These are phyloP conservation scores for Ochropacha duplaris DNA, from an alignment of 2,888 invertebrate species.

Conservation along the genomic window DNA sequence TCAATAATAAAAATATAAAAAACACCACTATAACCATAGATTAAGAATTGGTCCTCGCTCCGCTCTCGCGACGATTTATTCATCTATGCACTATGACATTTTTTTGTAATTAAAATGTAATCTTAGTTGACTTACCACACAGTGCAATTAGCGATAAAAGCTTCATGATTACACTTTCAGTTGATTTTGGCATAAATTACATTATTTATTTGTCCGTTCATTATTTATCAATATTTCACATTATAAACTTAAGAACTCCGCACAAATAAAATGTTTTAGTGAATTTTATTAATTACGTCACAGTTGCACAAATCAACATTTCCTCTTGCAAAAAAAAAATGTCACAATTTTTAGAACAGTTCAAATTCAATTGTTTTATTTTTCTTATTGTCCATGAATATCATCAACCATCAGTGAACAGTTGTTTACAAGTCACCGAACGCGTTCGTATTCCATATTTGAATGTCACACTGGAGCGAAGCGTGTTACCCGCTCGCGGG, in stretches of 20 bases:
- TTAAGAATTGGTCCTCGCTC: too few species aligned
- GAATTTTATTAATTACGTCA: slow-evolving; percentile 20
- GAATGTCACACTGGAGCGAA: slow-evolving; percentile 37
- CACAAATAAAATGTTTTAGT: slow-evolving; percentile 13
- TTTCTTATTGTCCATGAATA: slow-evolving; percentile 21
- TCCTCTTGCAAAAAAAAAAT: neutral
- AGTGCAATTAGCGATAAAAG: slow-evolving; percentile 61
- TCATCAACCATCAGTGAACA: slow-evolving; percentile 35
- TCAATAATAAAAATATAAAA: neutral
- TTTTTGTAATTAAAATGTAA: neutral
- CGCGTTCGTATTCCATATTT: slow-evolving; percentile 59
- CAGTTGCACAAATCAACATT: slow-evolving; percentile 26
- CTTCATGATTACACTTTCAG: slow-evolving; percentile 63
- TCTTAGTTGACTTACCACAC: slow-evolving; percentile 62
- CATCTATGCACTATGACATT: too few species aligned
- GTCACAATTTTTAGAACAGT: neutral
- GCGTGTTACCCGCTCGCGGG: slow-evolving; percentile 50
- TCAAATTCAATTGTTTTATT: slow-evolving; percentile 9
- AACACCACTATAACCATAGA: too few species aligned
- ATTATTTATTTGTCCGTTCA: slow-evolving; percentile 21
- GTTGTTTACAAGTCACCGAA: slow-evolving; percentile 59
- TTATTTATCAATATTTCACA: slow-evolving; percentile 41
- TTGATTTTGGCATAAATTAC: slow-evolving; percentile 42
- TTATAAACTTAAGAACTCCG: slow-evolving; percentile 31
- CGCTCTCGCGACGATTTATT: too few species aligned